Base-by-base conservation (phyloP, 2,888 invertebrate species). In the Megamerina dolium region DNA sequence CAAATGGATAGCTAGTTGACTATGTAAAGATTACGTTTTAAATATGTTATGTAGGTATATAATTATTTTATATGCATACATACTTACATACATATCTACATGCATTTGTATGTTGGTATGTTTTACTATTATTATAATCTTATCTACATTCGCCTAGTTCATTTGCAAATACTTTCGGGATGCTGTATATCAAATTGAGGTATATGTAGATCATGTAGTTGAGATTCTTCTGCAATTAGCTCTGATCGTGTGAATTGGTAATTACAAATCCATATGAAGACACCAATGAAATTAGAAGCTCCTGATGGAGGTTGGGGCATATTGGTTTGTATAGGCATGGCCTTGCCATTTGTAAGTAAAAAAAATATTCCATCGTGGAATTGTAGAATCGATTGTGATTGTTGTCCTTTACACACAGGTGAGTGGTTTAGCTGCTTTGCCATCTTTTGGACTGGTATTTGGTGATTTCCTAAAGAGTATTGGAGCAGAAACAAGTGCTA, bases 281-380 rank as follows among this genome's bases (percentile, higher is more conserved):
- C 30, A 4, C 42, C 50, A 40, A 58, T 39, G 33, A 48, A 52
- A 41, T 43, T 61, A 19, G 67, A 63, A 32, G 56, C 84, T 2
- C 85, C 86, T 0, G 85, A 86, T 55, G 87, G 88, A 4, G 87
- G 87, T 1, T 89, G 86, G 85, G 88, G 87, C 0, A 86, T 85
- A 66, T 69, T 85, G 38, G 78, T 88, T 12, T 82, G 84, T 26
- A 58, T 85, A 9, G 85, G 85, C 16, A 80, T 86, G 59, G 80
- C 83, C 53, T 66, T 86, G 48, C 81, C 83, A 30, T 84, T 84
- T 63, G 86, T 87, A 74, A 41, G 23, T 37, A 14, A 14, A 10
- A 17, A 14, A 16, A 29, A 35, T 16, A 33, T 19, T n/a, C 9
- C 5, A 17, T 19, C 9, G 6, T 5, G 10, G 21, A 19, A 4